Evolutionary conservation across 2,888 invertebrate genomes (phyloP), one percentile per base, ranked within the genome.

Genomic region (Diarsia dahlii): DNA sequence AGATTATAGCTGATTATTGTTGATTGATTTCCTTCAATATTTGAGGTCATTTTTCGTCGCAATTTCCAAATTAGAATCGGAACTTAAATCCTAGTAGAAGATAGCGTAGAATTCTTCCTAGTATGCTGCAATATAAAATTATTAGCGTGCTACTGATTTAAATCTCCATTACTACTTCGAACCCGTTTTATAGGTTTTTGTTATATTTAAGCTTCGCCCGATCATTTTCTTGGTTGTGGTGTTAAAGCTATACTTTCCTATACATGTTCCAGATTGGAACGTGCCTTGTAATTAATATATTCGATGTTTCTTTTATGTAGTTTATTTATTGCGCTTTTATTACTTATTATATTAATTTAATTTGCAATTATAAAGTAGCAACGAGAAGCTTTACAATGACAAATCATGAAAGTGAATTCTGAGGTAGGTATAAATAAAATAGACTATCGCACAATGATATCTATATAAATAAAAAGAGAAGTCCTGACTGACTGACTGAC

Each of bases 191-290:
- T 5, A 72, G 28, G 45, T 69, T 63, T 66, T 68, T 75, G 2
- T 52, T 63, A 20, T 58, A 28, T 58, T 56, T 64, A 50, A 65
- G 78, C 76, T 81, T 71, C 34, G 56, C 71, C 78, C 78, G 56
- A 83, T 83, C 73, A 65, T 83, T 50, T 54, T 67, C 60, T 62
- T 77, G 83, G 82, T 83, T 82, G 83, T 69, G 73, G 82, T 84
- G 63, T 81, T 23, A 5, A 72, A 78, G 63, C 64, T 83, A 18
- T 46, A 56, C 56, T n/a, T 18, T 15, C 13, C 13, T 28, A 12
- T 45, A 84, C 73, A 83, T 77, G 48, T 63, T 75, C 74, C 71
- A 77, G 50, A 65, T 48, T 71, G 60, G 78, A 72, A 79, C 60
- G 18, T 80, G 80, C 71, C 48, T 72, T 80, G 79, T 88, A 67